Evolutionary conservation across 2,888 invertebrate genomes (phyloP).

Genomic region (Scaptomyza tumidula): DNA sequence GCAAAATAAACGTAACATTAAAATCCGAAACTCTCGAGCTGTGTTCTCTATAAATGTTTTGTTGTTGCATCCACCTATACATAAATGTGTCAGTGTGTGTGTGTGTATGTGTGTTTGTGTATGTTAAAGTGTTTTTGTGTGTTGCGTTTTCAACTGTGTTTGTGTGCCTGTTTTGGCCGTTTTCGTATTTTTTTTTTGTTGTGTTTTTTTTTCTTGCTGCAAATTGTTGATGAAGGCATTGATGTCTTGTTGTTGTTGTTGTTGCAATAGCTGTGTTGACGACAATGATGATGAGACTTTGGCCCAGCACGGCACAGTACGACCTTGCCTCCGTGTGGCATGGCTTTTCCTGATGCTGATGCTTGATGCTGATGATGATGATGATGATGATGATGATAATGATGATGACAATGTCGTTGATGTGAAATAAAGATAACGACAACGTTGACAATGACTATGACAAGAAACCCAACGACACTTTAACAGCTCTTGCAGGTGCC

Average conservation of each 20-base stretch:
- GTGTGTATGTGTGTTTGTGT: constrained; percentile 22
- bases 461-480: constrained; percentile 77
- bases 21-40: constrained; percentile 54
- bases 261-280: constrained; percentile 55
- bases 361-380: constrained; percentile 55
- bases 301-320: constrained; percentile 10
- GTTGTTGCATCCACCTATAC: constrained; percentile 4
- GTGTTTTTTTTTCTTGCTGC: constrained; percentile 50
- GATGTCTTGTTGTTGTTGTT: constrained; percentile 39
- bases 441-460: constrained; percentile 77
- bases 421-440: constrained; percentile 79
- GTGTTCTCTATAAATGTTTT: constrained; percentile 32
- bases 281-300: constrained; percentile 67
- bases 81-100: constrained; percentile 8
- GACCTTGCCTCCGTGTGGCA: constrained; percentile 4
- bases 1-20: constrained; percentile 65
- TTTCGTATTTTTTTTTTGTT: constrained; percentile 38
- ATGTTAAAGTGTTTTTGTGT: constrained; percentile 43
- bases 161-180: constrained; percentile 44
- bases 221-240: constrained; percentile 78
- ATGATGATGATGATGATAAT: constrained; percentile 42
- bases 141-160: constrained; percentile 44
- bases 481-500: constrained; percentile 76
- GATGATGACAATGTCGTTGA: constrained; percentile 76
- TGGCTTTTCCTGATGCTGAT: constrained; percentile 6